These are phyloP conservation scores for Cephus spinipes DNA, from an alignment of 2,888 invertebrate species.

Conservation along the genomic window DNA sequence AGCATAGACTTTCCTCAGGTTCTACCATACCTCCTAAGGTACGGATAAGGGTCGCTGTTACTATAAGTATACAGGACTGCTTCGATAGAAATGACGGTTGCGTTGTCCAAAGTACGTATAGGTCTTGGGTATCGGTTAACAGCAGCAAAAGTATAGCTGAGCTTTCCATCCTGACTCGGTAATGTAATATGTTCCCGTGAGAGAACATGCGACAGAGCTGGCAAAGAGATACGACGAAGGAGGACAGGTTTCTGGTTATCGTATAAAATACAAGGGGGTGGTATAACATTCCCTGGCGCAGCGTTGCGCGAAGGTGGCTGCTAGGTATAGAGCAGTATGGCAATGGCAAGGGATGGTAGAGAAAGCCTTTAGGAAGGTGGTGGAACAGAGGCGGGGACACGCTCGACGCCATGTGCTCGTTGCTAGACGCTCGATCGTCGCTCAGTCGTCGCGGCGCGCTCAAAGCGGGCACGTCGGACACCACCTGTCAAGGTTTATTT, in stretches of 20 bases:
- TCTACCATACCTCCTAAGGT: not conserved
- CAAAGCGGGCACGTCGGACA: slow-evolving; percentile 47
- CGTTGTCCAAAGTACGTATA: not conserved
- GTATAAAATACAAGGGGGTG: not conserved
- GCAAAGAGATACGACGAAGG: not conserved
- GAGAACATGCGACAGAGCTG: not conserved
- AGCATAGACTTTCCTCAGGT: not conserved
- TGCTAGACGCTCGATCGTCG: slow-evolving; percentile 51
- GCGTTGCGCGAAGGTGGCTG: not conserved
- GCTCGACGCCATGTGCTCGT: slow-evolving; percentile 59
- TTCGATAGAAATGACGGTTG: not conserved
- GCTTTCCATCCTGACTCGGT: not conserved
- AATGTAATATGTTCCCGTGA: not conserved
- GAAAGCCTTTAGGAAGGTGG: slow-evolving; percentile 12
- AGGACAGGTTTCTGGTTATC: not conserved
- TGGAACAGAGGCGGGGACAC: slow-evolving; percentile 29
- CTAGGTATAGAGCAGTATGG: not conserved
- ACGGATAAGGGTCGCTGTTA: not conserved
- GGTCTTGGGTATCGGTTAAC: not conserved
- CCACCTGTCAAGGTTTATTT: not conserved
- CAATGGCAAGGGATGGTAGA: not conserved
- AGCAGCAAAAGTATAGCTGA: not conserved
- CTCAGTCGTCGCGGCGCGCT: slow-evolving; percentile 64
- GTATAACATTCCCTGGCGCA: not conserved
- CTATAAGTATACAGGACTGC: not conserved